Conservation (phyloP, 2,888 invertebrate genomes). For the Cabera pusaria region DNA sequence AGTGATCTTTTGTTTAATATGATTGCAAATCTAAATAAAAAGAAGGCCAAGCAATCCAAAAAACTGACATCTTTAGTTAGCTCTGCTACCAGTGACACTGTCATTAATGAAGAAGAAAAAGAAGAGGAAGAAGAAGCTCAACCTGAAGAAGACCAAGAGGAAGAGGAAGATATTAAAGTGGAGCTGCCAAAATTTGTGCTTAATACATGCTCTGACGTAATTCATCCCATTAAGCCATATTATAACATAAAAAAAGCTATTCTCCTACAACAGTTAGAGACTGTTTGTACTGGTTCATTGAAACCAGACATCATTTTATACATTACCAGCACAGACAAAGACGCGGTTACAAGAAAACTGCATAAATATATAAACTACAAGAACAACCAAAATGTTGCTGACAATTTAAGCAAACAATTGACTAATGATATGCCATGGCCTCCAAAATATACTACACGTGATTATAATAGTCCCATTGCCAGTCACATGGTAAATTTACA, state of each 20-base stretch:
- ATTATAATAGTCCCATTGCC: conserved; percentile 46
- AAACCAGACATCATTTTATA: conserved; percentile 82
- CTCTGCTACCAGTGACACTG: conserved; percentile 44
- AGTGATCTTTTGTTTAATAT: conserved; percentile 53
- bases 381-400: conserved; percentile 35
- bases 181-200: conserved; percentile 64
- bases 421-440: conserved; percentile 58
- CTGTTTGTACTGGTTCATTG: conserved; percentile 54
- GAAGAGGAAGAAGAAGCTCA: conserved; percentile 43
- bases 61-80: conserved; percentile 22
- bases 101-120: conserved; percentile 31
- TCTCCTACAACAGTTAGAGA: conserved; percentile 53
- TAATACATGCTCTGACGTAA: conserved; percentile 50
- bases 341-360: conserved; percentile 68
- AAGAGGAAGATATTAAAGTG: conserved; percentile 45
- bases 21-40: conserved; percentile 56
- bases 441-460: conserved; percentile 50
- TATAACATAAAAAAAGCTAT: conserved; percentile 49
- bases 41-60: conserved; percentile 44
- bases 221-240: conserved; percentile 41
- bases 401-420: conserved; percentile 42
- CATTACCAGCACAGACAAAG: conserved; percentile 77
- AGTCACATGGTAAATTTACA: conserved; percentile 55
- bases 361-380: conserved; percentile 59
- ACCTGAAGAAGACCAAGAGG: conserved; percentile 43